phyloP scores from a whole-genome alignment of 2,797 vertebrate genomes.

The Gymnothorax javanicus region DNA sequence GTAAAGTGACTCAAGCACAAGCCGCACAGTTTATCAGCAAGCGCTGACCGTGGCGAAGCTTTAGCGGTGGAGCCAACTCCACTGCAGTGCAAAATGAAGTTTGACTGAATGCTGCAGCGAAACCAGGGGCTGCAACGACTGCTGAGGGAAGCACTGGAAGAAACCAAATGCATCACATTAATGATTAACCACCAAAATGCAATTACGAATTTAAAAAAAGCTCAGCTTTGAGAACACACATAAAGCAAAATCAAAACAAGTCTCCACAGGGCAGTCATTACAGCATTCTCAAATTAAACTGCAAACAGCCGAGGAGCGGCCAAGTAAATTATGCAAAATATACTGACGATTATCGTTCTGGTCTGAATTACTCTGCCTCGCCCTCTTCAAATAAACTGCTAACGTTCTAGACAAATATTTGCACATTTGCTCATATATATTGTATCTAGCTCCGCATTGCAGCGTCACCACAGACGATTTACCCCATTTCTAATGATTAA shows the following conservation, averaged over 20 bases:
- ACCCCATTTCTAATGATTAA: slow-evolving; percentile 25
- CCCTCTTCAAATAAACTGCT: neutral
- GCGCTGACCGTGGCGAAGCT: neutral
- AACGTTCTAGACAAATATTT: neutral
- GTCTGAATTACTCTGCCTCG: neutral
- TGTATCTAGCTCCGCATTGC: slow-evolving; percentile 8
- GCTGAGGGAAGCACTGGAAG: neutral
- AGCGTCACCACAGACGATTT: slow-evolving; percentile 22
- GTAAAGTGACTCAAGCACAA: neutral
- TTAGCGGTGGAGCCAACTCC: neutral
- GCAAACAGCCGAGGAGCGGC: neutral
- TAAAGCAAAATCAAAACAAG: neutral
- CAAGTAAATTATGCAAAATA: neutral
- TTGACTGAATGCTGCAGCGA: neutral
- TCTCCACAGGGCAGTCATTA: neutral
- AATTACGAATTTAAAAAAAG: neutral
- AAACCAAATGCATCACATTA: neutral
- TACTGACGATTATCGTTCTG: neutral
- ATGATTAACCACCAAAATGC: neutral
- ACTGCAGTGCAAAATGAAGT: neutral
- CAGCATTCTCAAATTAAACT: neutral
- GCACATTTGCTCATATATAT: neutral
- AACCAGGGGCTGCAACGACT: neutral
- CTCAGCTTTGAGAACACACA: neutral
- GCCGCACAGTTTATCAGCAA: neutral